These are phyloP conservation scores for Anastrepha obliqua DNA, from an alignment of 1,140 invertebrate genomes.

Conservation along the genomic window DNA sequence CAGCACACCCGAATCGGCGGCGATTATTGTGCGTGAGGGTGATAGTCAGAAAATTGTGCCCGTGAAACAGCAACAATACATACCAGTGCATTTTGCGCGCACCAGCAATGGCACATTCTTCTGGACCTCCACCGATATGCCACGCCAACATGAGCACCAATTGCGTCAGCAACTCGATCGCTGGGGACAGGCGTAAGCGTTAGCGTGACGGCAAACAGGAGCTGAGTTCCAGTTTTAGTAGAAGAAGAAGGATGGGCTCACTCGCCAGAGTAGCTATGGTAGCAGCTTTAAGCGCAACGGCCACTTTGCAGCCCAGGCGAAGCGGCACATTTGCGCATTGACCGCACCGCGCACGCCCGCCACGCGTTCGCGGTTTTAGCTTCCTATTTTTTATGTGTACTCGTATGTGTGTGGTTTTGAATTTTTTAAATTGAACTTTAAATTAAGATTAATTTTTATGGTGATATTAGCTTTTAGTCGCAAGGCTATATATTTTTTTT, in stretches of 20 bases:
- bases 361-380: conserved; percentile 38
- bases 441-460: conserved; percentile 66
- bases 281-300: conserved; percentile 77
- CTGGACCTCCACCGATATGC: conserved; percentile 78
- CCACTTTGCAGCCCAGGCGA: conserved; percentile 65
- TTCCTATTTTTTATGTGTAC: conserved; percentile 35
- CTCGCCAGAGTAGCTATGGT: conserved; percentile 64
- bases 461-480: conserved; percentile 71
- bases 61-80: conserved; percentile 76
- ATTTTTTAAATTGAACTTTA: background rate
- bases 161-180: conserved; percentile 76
- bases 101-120: conserved; percentile 83
- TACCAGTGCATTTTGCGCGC: conserved; percentile 79
- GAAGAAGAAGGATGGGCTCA: background rate
- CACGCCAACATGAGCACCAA: conserved; percentile 76
- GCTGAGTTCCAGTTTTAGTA: conserved; percentile 57
- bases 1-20: conserved; percentile 75
- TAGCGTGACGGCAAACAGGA: background rate
- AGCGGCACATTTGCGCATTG: conserved; percentile 14
- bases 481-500: conserved; percentile 42
- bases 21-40: conserved; percentile 79
- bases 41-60: conserved; percentile 77
- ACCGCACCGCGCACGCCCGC: background rate
- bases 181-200: conserved; percentile 80
- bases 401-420: background rate